These are phyloP conservation scores for Rhodinocichla rosea DNA, from an alignment of 2,113 vertebrate species.

Conservation along the genomic window DNA sequence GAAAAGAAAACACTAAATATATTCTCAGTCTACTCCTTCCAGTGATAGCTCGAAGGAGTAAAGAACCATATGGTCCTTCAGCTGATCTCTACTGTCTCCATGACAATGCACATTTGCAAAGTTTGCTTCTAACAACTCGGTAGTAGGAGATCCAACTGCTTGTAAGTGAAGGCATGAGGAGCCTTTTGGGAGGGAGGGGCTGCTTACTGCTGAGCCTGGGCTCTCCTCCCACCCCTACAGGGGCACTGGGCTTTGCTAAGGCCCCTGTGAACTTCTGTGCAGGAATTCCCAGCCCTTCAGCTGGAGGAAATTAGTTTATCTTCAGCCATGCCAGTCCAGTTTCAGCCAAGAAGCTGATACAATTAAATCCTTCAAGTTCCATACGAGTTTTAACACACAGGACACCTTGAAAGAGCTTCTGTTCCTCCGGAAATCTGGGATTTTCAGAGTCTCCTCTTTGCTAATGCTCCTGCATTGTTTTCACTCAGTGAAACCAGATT, in stretches of 20 bases:
- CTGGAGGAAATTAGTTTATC: background rate
- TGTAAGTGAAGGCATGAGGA: background rate
- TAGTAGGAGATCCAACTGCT: conserved; percentile 14
- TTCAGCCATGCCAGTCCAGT: background rate
- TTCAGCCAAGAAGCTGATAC: background rate
- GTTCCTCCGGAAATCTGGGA: background rate
- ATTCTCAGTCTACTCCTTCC: conserved; percentile 63
- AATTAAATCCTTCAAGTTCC: background rate
- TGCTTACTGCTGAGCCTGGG: background rate
- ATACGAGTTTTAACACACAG: background rate
- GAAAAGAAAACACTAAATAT: conserved; percentile 64
- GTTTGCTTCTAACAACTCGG: conserved; percentile 27
- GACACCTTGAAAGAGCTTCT: background rate
- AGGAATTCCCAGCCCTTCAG: background rate
- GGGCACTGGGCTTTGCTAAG: background rate
- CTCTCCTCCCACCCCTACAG: background rate
- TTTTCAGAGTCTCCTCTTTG: background rate
- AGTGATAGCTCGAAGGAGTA: conserved; percentile 68
- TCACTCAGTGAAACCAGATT: background rate
- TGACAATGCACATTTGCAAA: conserved; percentile 68
- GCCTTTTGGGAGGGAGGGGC: background rate
- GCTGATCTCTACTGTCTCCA: conserved; percentile 64
- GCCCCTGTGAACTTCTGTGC: too few relatives aligned
- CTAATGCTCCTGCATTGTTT: background rate
- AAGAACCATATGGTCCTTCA: conserved; percentile 69